These are phyloP conservation scores for Pantala flavescens DNA, from an alignment of 1,140 invertebrate genomes.

Conservation along the genomic window DNA sequence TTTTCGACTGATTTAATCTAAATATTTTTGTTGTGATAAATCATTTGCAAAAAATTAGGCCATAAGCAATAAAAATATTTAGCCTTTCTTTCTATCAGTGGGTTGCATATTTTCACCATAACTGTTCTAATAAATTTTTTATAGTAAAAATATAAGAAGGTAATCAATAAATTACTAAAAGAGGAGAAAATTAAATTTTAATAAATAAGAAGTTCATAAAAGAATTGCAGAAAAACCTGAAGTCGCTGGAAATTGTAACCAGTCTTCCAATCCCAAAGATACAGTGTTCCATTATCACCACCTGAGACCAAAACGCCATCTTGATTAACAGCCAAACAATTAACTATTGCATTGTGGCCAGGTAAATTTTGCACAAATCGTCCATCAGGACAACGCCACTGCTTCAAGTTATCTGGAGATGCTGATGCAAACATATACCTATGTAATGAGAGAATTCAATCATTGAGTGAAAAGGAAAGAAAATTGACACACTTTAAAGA, in stretches of 20 bases:
- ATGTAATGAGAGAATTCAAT: slow-evolving; percentile 23
- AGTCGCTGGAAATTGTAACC: slow-evolving; percentile 96
- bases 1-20: no score
- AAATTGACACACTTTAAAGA: slow-evolving; percentile 16
- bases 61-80: no score
- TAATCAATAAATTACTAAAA: no score
- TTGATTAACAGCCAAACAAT: slow-evolving; percentile 86
- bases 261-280: slow-evolving; percentile 98
- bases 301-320: slow-evolving; percentile 95
- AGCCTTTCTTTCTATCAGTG: no score
- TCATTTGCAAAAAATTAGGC: no score
- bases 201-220: no score
- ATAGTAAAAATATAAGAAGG: no score
- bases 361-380: slow-evolving; percentile 96
- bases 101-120: no score
- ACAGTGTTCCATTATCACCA: slow-evolving; percentile 96
- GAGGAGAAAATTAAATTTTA: no score
- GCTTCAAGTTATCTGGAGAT: slow-evolving; percentile 97
- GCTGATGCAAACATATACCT: slow-evolving; percentile 94
- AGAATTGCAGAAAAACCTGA: slow-evolving; percentile 42
- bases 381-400: slow-evolving; percentile 98
- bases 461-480: background rate
- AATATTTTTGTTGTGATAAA: no score
- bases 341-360: slow-evolving; percentile 96
- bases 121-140: no score